Percentiles rank a stretch among this genome's conserved stretches.
Conservation (phyloP, 2,888 invertebrate species). For the Hypomecis punctinalis region DNA sequence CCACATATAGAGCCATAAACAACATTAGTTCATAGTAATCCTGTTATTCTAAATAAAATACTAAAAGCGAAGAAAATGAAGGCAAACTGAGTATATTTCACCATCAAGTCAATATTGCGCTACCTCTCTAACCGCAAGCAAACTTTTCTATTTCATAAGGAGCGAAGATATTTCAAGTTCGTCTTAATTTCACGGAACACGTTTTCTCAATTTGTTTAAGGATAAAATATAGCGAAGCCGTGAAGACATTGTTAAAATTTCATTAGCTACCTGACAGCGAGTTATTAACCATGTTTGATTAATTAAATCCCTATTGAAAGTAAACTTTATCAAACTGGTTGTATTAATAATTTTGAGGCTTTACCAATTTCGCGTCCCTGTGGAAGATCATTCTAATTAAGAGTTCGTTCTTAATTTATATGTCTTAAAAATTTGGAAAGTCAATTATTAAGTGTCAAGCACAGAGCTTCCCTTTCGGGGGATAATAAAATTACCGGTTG, state of each 20-base stretch:
- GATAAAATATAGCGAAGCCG: constrained; percentile 46
- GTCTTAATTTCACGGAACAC: constrained; percentile 44
- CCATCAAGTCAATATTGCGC: constrained; percentile 24
- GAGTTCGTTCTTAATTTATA: neutral
- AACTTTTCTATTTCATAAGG: constrained; percentile 40
- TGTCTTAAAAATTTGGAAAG: constrained; percentile 2
- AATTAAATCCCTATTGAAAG: constrained; percentile 36
- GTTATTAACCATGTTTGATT: constrained; percentile 44
- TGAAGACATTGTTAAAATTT: constrained; percentile 47
- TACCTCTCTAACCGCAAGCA: constrained; percentile 13
- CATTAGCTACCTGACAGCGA: constrained; percentile 43
- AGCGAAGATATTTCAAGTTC: constrained; percentile 41
- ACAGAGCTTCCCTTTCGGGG: constrained; percentile 2
- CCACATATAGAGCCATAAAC: no score
- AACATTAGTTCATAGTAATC: neutral
- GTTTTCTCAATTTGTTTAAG: constrained; percentile 47
- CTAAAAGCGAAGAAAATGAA: neutral
- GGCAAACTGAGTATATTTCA: constrained; percentile 9
- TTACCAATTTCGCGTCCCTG: neutral
- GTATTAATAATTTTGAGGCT: neutral
- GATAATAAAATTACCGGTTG: constrained; percentile 7
- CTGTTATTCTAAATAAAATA: constrained; percentile 7
- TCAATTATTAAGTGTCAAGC: constrained; percentile 2
- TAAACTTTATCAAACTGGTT: constrained; percentile 8
- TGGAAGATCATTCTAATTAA: constrained; percentile 1